A percentile compares a stretch with the other conserved stretches of the same genome.
These are phyloP conservation scores for Diachasmimorpha longicaudata DNA, from an alignment of 1,140 invertebrate species.

Conservation along the genomic window DNA sequence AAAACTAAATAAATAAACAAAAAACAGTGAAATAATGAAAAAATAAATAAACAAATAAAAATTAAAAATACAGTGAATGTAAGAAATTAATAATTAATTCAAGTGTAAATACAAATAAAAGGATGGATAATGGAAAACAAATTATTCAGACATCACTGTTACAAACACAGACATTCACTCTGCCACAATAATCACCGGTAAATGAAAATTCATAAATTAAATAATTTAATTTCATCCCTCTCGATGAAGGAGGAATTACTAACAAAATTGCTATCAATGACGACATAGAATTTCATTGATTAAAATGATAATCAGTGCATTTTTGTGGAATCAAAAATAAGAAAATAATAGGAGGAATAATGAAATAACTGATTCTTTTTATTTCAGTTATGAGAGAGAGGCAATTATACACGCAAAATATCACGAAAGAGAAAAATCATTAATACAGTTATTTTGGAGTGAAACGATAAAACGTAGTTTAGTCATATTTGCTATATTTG, in stretches of 20 bases:
- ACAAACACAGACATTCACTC: slow-evolving; percentile 13
- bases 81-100: slow-evolving; percentile 35
- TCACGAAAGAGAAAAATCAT: slow-evolving; percentile 35
- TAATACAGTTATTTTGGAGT: background rate
- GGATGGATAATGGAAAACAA: slow-evolving; percentile 38
- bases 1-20: background rate
- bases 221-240: slow-evolving; percentile 13
- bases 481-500: background rate
- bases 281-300: slow-evolving; percentile 8
- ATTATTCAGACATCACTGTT: slow-evolving; percentile 34
- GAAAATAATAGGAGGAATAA: slow-evolving; percentile 34
- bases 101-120: slow-evolving; percentile 47
- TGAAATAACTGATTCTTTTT: background rate
- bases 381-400: slow-evolving; percentile 20
- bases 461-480: background rate
- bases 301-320: slow-evolving; percentile 1
- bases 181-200: slow-evolving; percentile 33
- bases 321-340: slow-evolving; percentile 9
- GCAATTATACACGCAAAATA: slow-evolving; percentile 23
- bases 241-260: slow-evolving; percentile 1
- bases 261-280: background rate
- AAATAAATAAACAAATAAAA: background rate
- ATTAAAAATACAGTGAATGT: background rate
- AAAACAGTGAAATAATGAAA: slow-evolving; percentile 15
- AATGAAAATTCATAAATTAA: slow-evolving; percentile 28